phyloP scores from a whole-genome alignment of 2,888 invertebrate genomes.

The Teleiodes luculella region DNA sequence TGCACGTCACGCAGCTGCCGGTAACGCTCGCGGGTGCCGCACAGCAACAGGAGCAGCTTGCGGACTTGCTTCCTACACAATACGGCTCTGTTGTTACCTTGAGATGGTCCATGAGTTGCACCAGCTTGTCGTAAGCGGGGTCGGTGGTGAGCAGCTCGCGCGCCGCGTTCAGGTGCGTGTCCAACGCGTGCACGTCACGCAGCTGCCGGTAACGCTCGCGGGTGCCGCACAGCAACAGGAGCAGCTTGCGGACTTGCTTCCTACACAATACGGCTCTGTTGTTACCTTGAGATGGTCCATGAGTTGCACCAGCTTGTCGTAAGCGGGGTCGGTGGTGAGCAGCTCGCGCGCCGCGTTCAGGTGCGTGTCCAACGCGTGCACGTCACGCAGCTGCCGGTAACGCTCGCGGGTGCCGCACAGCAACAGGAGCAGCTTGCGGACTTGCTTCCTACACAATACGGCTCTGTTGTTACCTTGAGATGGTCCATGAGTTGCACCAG shows the following conservation, averaged over 20 bases:
- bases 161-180: constrained; percentile 89
- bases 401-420: constrained; percentile 97
- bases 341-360: constrained; percentile 82
- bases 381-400: constrained; percentile 94
- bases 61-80: constrained; percentile 90
- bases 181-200: constrained; percentile 94
- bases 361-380: constrained; percentile 94
- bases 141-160: constrained; percentile 66
- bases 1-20: constrained; percentile 95
- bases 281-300: constrained; percentile 93
- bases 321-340: constrained; percentile 81
- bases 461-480: constrained; percentile 82
- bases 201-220: constrained; percentile 97
- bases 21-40: constrained; percentile 97
- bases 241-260: constrained; percentile 93
- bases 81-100: constrained; percentile 70
- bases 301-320: constrained; percentile 94
- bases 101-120: constrained; percentile 95
- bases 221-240: constrained; percentile 95
- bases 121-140: constrained; percentile 93
- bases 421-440: constrained; percentile 92
- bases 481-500: constrained; percentile 97
- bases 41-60: constrained; percentile 93
- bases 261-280: constrained; percentile 50
- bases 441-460: constrained; percentile 84